Percentiles rank a stretch among this genome's conserved stretches.
These are phyloP conservation scores for Sinhomidia bicolor DNA, from an alignment of 2,888 invertebrate genomes.

Conservation along the genomic window DNA sequence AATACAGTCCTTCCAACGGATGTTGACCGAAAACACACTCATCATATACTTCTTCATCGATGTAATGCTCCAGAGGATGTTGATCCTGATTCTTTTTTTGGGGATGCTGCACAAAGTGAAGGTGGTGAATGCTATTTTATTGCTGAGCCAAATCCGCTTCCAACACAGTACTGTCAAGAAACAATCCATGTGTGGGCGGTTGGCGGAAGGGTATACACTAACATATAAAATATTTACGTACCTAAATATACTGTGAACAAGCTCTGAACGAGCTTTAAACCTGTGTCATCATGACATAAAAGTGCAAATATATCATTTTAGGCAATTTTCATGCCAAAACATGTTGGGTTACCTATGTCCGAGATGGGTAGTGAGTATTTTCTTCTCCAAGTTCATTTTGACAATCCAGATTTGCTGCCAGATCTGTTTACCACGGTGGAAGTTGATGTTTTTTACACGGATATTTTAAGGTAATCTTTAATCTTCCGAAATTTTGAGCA, in stretches of 20 bases:
- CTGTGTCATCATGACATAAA: background rate
- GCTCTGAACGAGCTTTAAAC: too few species aligned
- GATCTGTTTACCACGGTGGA: background rate
- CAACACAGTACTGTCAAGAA: constrained; percentile 21
- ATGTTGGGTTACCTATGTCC: constrained; percentile 59
- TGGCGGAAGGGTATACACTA: background rate
- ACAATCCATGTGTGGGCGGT: background rate
- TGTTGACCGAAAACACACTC: background rate
- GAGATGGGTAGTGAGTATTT: background rate
- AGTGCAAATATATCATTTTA: background rate
- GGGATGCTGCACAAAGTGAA: background rate
- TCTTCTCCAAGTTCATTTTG: constrained; percentile 45
- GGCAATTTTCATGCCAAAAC: constrained; percentile 57
- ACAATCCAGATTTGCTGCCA: constrained; percentile 32
- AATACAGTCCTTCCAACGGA: background rate
- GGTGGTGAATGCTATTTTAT: constrained; percentile 45
- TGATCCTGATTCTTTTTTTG: background rate
- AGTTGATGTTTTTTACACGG: constrained; percentile 52
- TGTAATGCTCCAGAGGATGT: constrained; percentile 13
- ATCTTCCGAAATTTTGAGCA: too few species aligned
- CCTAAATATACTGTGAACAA: too few species aligned
- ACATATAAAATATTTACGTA: background rate
- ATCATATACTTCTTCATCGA: constrained; percentile 13
- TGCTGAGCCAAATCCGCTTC: constrained; percentile 11
- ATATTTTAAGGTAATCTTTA: constrained; percentile 14